Conservation (phyloP, 2,888 invertebrate genomes). For the Pollenia labialis region DNA sequence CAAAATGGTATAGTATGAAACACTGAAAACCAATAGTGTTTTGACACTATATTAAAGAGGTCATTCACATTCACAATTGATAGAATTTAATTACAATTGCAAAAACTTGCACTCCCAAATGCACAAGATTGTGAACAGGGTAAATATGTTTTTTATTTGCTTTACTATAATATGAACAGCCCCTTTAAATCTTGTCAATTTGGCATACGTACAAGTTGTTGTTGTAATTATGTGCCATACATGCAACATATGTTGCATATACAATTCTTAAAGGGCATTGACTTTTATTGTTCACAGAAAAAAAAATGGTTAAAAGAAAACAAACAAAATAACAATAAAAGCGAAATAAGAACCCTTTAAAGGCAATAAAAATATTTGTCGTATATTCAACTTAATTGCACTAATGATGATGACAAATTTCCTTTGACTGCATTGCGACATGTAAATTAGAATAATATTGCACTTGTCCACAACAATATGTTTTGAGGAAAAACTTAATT, state of each 20-base stretch:
- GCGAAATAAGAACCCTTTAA: constrained; percentile 50
- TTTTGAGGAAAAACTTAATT: constrained; percentile 1
- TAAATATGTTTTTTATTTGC: background rate
- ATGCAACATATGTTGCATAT: constrained; percentile 66
- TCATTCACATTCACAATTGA: too few relatives aligned
- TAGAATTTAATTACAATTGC: too few relatives aligned
- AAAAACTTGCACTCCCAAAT: too few relatives aligned
- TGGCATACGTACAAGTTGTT: constrained; percentile 9
- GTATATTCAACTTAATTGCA: constrained; percentile 10
- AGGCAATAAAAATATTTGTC: constrained; percentile 43
- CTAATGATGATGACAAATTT: constrained; percentile 51
- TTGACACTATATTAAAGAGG: too few relatives aligned
- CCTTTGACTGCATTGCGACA: constrained; percentile 70
- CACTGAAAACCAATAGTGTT: too few relatives aligned
- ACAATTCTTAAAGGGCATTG: constrained; percentile 67
- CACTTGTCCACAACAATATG: constrained; percentile 1
- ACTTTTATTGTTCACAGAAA: constrained; percentile 58
- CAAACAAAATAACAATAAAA: constrained; percentile 6
- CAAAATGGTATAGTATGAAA: too few relatives aligned
- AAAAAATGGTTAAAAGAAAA: constrained; percentile 29
- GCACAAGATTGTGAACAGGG: too few relatives aligned
- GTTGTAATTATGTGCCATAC: background rate
- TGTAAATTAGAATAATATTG: constrained; percentile 53
- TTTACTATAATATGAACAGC: constrained; percentile 35
- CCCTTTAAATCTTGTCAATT: background rate